Evolutionary conservation across 2,888 invertebrate genomes (phyloP), one percentile per base, ranked within the genome.

Genomic region (Latrodectus hesperus): DNA sequence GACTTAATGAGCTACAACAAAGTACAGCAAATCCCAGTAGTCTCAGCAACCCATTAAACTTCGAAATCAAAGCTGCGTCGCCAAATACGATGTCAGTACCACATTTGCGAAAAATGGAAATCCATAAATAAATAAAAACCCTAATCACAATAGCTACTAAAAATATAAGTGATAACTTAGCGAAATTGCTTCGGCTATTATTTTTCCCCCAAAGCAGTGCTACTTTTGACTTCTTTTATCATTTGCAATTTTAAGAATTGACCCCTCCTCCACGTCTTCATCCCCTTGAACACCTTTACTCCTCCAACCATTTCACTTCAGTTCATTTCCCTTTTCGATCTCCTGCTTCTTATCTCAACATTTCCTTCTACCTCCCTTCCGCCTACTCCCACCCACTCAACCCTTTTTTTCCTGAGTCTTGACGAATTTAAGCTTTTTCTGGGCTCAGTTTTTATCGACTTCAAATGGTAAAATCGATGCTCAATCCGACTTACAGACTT

Each of bases 321-420:
- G 60, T 84, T 84, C 84, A 84, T 84, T 77, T 76, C 83, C 70
- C 55, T 76, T 83, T 83, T 76, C 83, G 83, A 83, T 83, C 76
- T 51, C 71, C 83, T 76, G 70, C 83, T 70, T 60, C 84, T 77
- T 84, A 84, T 84, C 77, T 67, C 71, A 76, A 84, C 77, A 84
- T 67, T 71, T 75, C 74, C 74, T 82, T 71, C 71, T 60, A 60
- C 71, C 11, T 22, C 83, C 49, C 53, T 53, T 52, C 38, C 38
- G 38, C 6, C 38, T 38, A 1, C 38, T 38, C 38, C 38, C 38
- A 38, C 38, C 38, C 6, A 38, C 38, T 38, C 38, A 38, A 38
- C 72, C 14, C 52, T 64, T 72, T 17, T 72, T 26, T 68, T 82
- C 38, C 53, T 17, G 70, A 82, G 75, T 75, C 74, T 65, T 68